Evolutionary conservation across 2,113 vertebrate species (phyloP).

Genomic region (Orycteropus afer): DNA sequence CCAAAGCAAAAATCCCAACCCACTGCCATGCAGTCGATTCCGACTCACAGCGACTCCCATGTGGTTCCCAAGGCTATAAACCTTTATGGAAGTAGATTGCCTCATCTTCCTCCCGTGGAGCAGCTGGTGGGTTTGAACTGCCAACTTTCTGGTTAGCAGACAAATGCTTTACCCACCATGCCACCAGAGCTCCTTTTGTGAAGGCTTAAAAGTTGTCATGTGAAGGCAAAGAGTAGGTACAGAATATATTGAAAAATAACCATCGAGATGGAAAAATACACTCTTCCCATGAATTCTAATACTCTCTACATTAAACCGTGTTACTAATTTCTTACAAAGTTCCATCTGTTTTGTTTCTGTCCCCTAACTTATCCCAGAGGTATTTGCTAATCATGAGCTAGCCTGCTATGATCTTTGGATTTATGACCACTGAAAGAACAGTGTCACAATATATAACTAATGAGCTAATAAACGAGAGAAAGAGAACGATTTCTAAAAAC

Average conservation of each 20-base stretch:
- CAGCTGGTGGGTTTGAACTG: too few relatives aligned
- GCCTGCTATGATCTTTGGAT: not conserved
- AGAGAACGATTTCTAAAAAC: not conserved
- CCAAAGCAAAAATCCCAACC: too few relatives aligned
- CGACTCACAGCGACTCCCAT: too few relatives aligned
- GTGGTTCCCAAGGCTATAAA: too few relatives aligned
- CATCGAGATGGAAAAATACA: not conserved
- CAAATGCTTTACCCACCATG: too few relatives aligned
- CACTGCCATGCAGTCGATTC: too few relatives aligned
- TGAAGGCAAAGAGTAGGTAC: not conserved
- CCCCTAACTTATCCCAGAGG: not conserved
- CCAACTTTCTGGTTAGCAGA: too few relatives aligned
- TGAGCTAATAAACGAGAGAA: not conserved
- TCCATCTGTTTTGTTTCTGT: constrained; percentile 1
- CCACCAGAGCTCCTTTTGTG: too few relatives aligned
- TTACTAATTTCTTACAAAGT: not conserved
- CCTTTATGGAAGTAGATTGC: too few relatives aligned
- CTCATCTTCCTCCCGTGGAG: too few relatives aligned
- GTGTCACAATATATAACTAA: not conserved
- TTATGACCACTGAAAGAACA: not conserved
- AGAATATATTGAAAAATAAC: not conserved
- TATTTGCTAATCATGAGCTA: constrained; percentile 1
- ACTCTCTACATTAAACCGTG: not conserved
- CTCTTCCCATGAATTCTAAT: not conserved
- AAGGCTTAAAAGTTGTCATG: not conserved